Evolutionary conservation across 2,797 vertebrate species (phyloP), one percentile per base, ranked within the genome.

Genomic region (Gymnothorax javanicus): DNA sequence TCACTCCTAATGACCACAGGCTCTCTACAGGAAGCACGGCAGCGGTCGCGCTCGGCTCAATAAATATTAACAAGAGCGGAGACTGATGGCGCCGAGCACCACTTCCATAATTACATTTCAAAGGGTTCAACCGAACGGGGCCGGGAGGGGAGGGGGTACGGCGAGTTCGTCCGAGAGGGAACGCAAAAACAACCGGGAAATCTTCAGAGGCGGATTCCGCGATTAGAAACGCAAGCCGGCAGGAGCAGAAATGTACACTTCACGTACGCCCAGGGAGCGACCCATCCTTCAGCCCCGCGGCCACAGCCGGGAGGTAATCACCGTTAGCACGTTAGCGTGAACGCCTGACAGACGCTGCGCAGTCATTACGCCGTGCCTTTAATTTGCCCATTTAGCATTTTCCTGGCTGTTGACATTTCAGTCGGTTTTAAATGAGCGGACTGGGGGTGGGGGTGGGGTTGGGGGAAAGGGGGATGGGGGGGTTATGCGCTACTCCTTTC

Each of bases 21-120:
- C 92, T 91, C 88, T 82, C 89, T 73, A 93, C 92, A 92, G 89
- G 89, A 93, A 94, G 95, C 94, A 94, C 91, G 94, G 94, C 91
- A 93, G 93, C 87, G 92, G 93, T 94, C 94, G 93, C 89, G 93
- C 93, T 93, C 93, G 88, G 93, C 95, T 95, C 94, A 92, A 96
- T 96, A 96, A 96, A 96, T 96, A 96, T 96, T 95, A 96, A 95
- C 95, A 95, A 95, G 94, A 94, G 93, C 93, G 89, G 93, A 93
- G 91, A 95, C 94, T 95, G 95, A 95, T 96, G 94, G 94, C 79
- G 91, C 92, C 94, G 94, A 94, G 95, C 95, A 95, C 95, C 95
- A 95, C 95, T 79, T 95, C 95, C 95, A 95, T 96, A 96, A 96
- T 95, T 96, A 95, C 94, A 93, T 96, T 95, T 95, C 92, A 95